Evolutionary conservation across 2,888 invertebrate species (phyloP), one percentile per base, ranked within the genome.

Genomic region (Megastigmus dorsalis): DNA sequence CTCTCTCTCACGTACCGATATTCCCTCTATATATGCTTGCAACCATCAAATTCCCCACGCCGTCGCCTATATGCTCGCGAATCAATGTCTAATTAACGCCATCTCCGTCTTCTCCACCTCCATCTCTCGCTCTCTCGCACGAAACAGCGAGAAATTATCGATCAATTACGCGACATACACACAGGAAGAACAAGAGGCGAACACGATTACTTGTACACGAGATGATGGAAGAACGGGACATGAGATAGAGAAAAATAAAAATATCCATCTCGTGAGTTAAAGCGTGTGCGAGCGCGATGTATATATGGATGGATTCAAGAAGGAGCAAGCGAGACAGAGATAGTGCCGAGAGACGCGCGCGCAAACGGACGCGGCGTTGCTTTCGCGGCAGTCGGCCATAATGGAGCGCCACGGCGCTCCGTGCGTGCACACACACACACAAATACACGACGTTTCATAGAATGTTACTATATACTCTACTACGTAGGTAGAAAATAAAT

Each of bases 401-500:
- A 74, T 74, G 73, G 73, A 68, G 55, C 33, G 20, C n/a, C 50
- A 26, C 26, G 28, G 54, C 30, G 28, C 71, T 55, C 63, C 15
- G 28, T 5, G 9, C 15, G 15, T 30, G 20, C 20, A 62, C 20
- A 36, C 5, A 45, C 36, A 52, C 28, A 54, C 36, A 13, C 28
- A 30, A 9, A 38, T 33, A 18, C 13, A 36, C 18, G 0, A 62
- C 4, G 45, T 7, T 13, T 48, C 23, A 20, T 20, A 48, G 18
- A 48, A 48, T 2, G 48, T 9, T 33, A 33, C 38, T 10, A 13
- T 10, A 33, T 33, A 33, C 38, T 38, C n/a, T 38, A 38, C 38
- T 7, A 38, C 41, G 41, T 36, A 6, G 28, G 38, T 7, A 15
- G 81, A 80, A 82, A 85, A 86, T n/a, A n/a, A 85, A 86, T 84